Evolutionary conservation across 2,797 vertebrate species (phyloP), one percentile per base, ranked within the genome.

Genomic region (Tenualosa ilisha): DNA sequence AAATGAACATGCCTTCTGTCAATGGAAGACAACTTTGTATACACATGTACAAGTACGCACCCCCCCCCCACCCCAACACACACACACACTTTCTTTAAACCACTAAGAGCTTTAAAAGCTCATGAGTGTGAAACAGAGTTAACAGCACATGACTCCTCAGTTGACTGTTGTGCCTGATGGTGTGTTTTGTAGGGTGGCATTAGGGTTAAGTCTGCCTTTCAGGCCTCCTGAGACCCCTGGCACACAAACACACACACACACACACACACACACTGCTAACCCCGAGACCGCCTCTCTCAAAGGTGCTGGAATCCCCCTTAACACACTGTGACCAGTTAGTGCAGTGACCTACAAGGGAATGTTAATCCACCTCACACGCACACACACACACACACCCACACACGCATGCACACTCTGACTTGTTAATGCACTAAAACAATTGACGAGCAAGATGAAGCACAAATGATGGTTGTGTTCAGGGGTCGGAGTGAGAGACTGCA

Each of bases 371-470:
- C 7, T 7, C 53, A 51, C 46, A 53, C 13, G 9, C 50, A 51
- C 12, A 51, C 50, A 51, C 50, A 53, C 51, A 53, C 51, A 53
- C 51, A 53, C 51, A 54, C 17, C 17, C 53, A 54, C 53, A 56
- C 54, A 56, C 54, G 43, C 43, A 56, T 17, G 20, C 54, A 20
- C 54, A 20, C 17, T 61, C n/a, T 31, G 17, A 20, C 46, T 20
- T 56, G 31, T 61, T 54, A 46, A 59, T 79, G 31, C 15, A 61
- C 54, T 46, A 46, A 85, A 85, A 54, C 53, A 75, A 82, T 87
- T 81, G 54, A 8, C 0, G 59, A 24, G 22, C n/a, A 3, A 63
- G 59, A 63, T 24, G n/a, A 11, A 63, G 22, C n/a, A 2, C 2
- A n/a, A 7, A 49, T 43, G 37, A n/a, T 43, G 37, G 53, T 22